Conservation (phyloP, 2,888 invertebrate genomes). For the Ditula angustiorana region DNA sequence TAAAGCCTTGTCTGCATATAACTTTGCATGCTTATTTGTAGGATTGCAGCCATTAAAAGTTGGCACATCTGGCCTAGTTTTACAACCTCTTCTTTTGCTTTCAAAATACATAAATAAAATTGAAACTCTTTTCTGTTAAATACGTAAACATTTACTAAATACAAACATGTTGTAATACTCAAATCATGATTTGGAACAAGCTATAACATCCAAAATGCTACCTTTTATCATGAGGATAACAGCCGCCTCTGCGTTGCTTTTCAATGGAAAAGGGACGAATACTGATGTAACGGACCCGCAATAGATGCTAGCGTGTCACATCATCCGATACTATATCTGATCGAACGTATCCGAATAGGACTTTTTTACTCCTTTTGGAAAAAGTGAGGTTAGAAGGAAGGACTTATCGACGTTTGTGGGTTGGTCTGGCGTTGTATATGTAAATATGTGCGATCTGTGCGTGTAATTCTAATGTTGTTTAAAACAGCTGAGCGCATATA, state of each 20-base stretch:
- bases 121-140: too few relatives aligned
- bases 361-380: neutral
- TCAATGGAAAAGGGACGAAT: neutral
- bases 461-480: too few relatives aligned
- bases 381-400: neutral
- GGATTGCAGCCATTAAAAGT: too few relatives aligned
- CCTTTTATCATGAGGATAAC: neutral
- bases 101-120: too few relatives aligned
- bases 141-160: neutral
- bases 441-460: too few relatives aligned
- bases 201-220: neutral
- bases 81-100: too few relatives aligned
- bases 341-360: neutral
- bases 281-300: neutral
- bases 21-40: too few relatives aligned
- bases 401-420: neutral
- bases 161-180: neutral
- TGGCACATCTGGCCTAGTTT: too few relatives aligned
- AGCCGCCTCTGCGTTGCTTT: neutral
- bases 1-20: too few relatives aligned
- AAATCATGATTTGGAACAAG: neutral
- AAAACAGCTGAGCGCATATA: too few relatives aligned
- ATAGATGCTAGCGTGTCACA: neutral
- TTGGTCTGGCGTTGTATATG: neutral
- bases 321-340: conserved; percentile 1